Conservation (phyloP, 2,797 vertebrate genomes). For the Channa striata region DNA sequence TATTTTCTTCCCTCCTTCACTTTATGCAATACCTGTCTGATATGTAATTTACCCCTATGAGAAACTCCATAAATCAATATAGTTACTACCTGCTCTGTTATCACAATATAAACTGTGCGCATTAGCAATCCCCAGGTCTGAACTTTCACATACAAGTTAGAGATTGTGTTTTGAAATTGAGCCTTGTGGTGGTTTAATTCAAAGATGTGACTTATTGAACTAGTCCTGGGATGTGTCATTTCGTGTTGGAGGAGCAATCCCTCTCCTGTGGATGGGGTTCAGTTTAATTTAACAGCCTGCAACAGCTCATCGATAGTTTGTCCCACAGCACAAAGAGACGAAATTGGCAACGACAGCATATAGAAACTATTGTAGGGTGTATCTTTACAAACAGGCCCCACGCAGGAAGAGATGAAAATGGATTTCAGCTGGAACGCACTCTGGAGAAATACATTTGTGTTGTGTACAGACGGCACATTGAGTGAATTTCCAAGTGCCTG, state of each 20-base stretch:
- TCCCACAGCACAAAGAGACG: conserved; percentile 50
- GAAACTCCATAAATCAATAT: conserved; percentile 16
- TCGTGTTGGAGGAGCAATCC: conserved; percentile 56
- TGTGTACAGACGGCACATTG: conserved; percentile 25
- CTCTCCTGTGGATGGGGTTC: conserved; percentile 57
- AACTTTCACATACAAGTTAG: conserved; percentile 37
- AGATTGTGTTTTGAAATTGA: conserved; percentile 43
- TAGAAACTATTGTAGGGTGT: conserved; percentile 43
- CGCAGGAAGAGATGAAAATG: conserved; percentile 60
- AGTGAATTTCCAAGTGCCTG: conserved; percentile 58
- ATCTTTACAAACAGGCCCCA: conserved; percentile 57
- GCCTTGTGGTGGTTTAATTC: conserved; percentile 48
- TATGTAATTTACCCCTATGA: neutral
- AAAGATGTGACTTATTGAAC: conserved; percentile 61
- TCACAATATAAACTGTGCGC: conserved; percentile 20
- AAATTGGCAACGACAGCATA: conserved; percentile 57
- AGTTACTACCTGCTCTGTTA: conserved; percentile 9
- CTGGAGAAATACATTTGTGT: conserved; percentile 45
- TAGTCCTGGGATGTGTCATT: conserved; percentile 57
- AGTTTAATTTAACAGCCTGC: conserved; percentile 65
- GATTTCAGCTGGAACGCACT: conserved; percentile 57
- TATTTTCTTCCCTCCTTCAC: neutral
- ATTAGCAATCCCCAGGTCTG: conserved; percentile 6
- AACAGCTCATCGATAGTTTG: conserved; percentile 62
- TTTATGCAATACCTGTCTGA: neutral